Evolutionary conservation across 2,888 invertebrate species (phyloP).

Genomic region (Reticulitermes lucifugus): DNA sequence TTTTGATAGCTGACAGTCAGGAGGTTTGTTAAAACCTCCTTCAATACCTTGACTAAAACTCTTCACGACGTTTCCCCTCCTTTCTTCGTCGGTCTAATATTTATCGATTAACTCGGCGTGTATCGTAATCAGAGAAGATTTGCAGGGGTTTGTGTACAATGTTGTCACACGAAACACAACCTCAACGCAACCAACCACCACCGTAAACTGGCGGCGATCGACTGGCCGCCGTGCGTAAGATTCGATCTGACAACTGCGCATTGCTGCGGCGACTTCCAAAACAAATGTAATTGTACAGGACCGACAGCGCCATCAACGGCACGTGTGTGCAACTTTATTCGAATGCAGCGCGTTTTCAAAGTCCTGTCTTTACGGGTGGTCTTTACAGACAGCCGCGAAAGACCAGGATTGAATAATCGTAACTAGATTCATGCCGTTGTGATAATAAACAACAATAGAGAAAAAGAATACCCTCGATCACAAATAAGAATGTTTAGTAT

Average conservation of each 20-base stretch:
- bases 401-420: too few relatives aligned
- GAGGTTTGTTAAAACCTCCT: not conserved
- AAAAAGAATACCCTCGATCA: too few relatives aligned
- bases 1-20: not conserved
- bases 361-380: not conserved
- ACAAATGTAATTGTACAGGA: not conserved
- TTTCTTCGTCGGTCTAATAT: not conserved
- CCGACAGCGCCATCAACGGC: not conserved
- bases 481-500: too few relatives aligned
- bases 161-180: conserved; percentile 12
- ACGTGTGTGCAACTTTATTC: conserved; percentile 12
- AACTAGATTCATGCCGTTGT: too few relatives aligned
- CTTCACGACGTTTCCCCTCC: not conserved
- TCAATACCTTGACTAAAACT: not conserved
- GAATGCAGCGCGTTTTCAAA: not conserved
- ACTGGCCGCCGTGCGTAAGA: not conserved
- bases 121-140: not conserved
- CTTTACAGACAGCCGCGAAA: not conserved
- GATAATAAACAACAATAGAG: too few relatives aligned
- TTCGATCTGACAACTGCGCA: conserved; percentile 22
- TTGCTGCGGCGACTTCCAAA: not conserved
- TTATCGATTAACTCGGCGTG: not conserved
- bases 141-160: not conserved
- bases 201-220: conserved; percentile 10
- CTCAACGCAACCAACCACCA: not conserved